Conservation (phyloP, 2,888 invertebrate species). For the Creontiades dilutus region DNA sequence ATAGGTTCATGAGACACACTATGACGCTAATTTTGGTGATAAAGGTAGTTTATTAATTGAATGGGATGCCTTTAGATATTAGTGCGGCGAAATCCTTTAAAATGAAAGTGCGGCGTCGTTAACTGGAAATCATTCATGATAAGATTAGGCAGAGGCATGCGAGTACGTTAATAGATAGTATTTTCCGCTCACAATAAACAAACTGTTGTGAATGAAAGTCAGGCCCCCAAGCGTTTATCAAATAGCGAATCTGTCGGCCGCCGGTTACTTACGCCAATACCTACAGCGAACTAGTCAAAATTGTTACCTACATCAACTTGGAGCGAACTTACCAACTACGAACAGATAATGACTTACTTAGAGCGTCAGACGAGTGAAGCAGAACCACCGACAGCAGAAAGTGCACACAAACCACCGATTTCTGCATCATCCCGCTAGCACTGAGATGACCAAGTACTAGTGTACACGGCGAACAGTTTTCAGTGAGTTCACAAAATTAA, state of each 20-base stretch:
- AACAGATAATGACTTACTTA: slow-evolving; percentile 31
- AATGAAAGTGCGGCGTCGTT: not conserved
- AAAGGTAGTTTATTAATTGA: not conserved
- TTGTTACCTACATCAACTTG: not conserved
- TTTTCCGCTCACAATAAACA: not conserved
- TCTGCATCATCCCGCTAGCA: slow-evolving; percentile 46
- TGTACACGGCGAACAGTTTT: not conserved
- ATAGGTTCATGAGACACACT: too few relatives aligned
- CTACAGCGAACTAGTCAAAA: not conserved
- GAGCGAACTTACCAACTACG: not conserved
- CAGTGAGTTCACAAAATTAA: slow-evolving; percentile 12
- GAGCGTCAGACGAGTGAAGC: not conserved
- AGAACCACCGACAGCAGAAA: slow-evolving; percentile 26
- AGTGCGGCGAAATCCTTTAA: not conserved
- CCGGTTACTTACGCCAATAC: not conserved
- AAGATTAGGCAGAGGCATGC: not conserved
- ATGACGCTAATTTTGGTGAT: not conserved
- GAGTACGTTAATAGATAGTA: not conserved
- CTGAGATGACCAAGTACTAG: slow-evolving; percentile 1
- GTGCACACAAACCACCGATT: slow-evolving; percentile 4
- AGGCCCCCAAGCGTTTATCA: not conserved
- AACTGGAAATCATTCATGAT: not conserved
- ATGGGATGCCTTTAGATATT: not conserved
- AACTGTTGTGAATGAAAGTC: not conserved
- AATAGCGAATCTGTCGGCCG: not conserved